Base-by-base conservation (phyloP, 2,888 invertebrate genomes). In the Lepidocyrtinus sp. region DNA sequence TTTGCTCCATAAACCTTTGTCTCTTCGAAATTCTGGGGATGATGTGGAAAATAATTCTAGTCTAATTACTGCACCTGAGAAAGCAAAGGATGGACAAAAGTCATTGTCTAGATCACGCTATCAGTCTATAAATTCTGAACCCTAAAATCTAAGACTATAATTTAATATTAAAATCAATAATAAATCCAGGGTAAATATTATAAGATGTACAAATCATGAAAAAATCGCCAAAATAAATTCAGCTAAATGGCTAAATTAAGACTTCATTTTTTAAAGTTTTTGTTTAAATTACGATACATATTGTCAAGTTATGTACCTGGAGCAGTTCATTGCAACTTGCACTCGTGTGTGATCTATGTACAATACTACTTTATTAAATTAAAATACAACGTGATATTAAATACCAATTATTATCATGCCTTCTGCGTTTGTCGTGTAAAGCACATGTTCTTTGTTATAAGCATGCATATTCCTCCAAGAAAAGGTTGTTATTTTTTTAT, bases 41-140 rank as follows among this genome's bases (percentile, higher is more conserved):
- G 64, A 15, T 12, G 19, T 1, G 36, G 7, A 36, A 27, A 63
- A 21, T 26, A 63, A 63, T 63, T 1, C n/a, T 25, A 63, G 3
- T 25, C 2, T 26, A 22, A 15, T n/a, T n/a, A n/a, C 24, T 25
- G 26, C 24, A 3, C 15, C 2, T 24, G 63, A 15, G 1, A 63
- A 17, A 12, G 36, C 1, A 26, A 19, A 15, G 9, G 64, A 19
- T 64, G 22, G 46, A 22, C 2, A 67, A 36, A 67, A n/a, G n/a
- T n/a, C n/a, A n/a, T n/a, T 21, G 15, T 5, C 19, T 19, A 7
- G 21, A 27, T 26, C 69, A 69, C 55, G 69, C 45, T 69, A 69
- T 69, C 59, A 69, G 15, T 45, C 46, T 68, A 5, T 50, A 25
- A 69, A 69, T 9, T 69, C 69, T 22, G 1, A 9, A 68, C 22